Evolutionary conservation across 2,113 vertebrate species (phyloP), one percentile per base, ranked within the genome.

Genomic region (Hypanus sabinus): DNA sequence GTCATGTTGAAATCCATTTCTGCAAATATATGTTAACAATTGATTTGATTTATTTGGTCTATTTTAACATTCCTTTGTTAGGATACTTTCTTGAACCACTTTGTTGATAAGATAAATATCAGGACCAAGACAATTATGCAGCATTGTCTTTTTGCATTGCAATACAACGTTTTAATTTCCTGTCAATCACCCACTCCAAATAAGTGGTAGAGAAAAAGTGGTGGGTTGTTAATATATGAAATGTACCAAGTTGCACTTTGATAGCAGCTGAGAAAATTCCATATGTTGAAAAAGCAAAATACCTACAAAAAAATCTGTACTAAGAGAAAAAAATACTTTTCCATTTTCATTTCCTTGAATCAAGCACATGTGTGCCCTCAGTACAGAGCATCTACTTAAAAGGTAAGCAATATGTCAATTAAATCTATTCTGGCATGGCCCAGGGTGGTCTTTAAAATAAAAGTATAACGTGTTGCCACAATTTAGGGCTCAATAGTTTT

Each of bases 191-290:
- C 68, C 65, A 71, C 68, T 92, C 36, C 90, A 92, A 92, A 92
- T 71, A 70, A 38, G 90, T 65, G 33, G 71, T 46, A 22, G 83
- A 62, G 60, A 4, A 87, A 92, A 71, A 92, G 65, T 71, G 65
- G 62, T 92, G 90, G 24, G 68, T 71, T 65, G 1, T 38, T 46
- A 16, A 38, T 38, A 36, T 95, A 95, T 95, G 94, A 94, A 87
- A 94, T 76, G 94, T 94, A 95, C 96, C 93, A 94, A 95, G 95
- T 55, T 95, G 87, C 94, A 94, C 95, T 94, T 94, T 90, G 95
- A 95, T 95, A 95, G 96, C 96, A 96, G 95, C 96, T 95, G 95
- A 94, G 95, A 94, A 95, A 96, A 96, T 95, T 95, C 95, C 93
- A 96, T 96, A 95, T 95, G 94, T 95, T 96, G 95, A 95, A 94